Conservation (phyloP, 2,113 vertebrate species). For the human (Homo sapiens) region GRCh38 chr5:79408001-79408500, state of each 20-base stretch:
- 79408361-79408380: background rate
- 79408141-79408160: background rate
- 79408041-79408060: background rate
- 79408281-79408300: background rate
- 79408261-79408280: background rate
- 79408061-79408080: background rate
- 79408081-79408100: background rate
- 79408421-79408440: background rate
- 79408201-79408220: background rate
- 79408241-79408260: background rate
- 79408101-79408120: background rate
- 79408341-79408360: background rate
- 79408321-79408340: background rate
- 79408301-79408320: background rate
- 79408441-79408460: background rate
- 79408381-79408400: background rate
- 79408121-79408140: background rate
- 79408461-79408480: conserved; percentile 7
- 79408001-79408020: background rate
- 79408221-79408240: background rate
- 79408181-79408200: background rate
- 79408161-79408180: background rate
- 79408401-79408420: background rate
- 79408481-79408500: background rate
- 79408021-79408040: background rate